Evolutionary conservation across 1,140 invertebrate genomes (phyloP), one percentile per base, ranked within the genome.

Genomic region (Atta colombica): DNA sequence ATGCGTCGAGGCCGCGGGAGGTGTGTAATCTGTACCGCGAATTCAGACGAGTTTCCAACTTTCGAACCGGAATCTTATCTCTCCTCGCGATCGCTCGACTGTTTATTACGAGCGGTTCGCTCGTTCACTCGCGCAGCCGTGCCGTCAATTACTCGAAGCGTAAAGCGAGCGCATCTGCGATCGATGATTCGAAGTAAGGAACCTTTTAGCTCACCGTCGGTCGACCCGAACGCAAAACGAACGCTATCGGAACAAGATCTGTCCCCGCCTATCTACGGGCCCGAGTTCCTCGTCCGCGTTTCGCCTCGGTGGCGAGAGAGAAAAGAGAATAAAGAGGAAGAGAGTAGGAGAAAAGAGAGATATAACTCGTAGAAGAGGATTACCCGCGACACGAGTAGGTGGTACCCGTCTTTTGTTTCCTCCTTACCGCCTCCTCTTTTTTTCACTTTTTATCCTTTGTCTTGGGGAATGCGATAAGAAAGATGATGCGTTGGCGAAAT

Each of bases 401-500:
- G 85, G 35, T 51, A 16, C 77, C 77, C 53, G 63, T 63, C 35
- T 45, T 65, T 49, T 85, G 85, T 86, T 58, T 75, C 35, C 68
- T 65, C 63, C 63, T 55, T 81, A 35, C 61, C 16, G 51, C 35
- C 51, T 72, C 21, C 61, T 77, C 69, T 18, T 51, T 25, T 55
- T 51, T 55, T 51, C 65, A 53, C 51, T 72, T 58, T 53, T 77
- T 77, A 60, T 75, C 31, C 75, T 71, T 71, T 82, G 39, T 86
- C 61, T 60, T n/a, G 69, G 53, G 10, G 68, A 77, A 71, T 49
- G 28, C 82, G 81, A 77, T 60, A 77, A 74, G 60, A 61, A 89
- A 72, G 77, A 81, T 66, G 86, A 53, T 12, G 61, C 75, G 72
- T 51, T 49, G 49, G 68, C 69, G 87, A 91, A 91, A 90, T 89